Conservation (phyloP, 2,113 vertebrate genomes). For the Trinectes maculatus region DNA sequence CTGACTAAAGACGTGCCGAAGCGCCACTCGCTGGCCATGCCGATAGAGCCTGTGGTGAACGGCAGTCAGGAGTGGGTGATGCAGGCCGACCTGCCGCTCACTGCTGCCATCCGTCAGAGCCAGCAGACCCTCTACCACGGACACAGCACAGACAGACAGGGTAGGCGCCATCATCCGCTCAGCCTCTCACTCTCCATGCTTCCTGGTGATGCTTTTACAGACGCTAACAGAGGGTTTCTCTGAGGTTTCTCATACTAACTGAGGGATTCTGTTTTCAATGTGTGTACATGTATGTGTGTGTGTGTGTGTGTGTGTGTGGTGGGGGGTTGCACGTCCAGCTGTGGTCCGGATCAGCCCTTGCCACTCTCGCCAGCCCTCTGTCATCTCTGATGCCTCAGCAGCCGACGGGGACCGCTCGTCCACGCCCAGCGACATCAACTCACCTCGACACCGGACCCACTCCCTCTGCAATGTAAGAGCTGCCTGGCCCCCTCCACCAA, state of each 20-base stretch:
- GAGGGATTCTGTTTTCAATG: conserved; percentile 47
- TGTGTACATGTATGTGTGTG: conserved; percentile 34
- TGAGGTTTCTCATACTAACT: conserved; percentile 62
- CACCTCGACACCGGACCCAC: conserved; percentile 95
- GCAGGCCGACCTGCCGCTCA: conserved; percentile 95
- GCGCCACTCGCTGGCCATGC: conserved; percentile 93
- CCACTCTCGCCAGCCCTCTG: conserved; percentile 95
- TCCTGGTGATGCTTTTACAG: conserved; percentile 48
- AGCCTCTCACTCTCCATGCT: background rate
- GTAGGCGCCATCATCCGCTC: conserved; percentile 71
- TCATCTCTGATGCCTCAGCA: conserved; percentile 93
- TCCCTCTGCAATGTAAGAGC: conserved; percentile 99
- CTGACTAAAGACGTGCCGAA: conserved; percentile 98
- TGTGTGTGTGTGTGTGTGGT: conserved; percentile 22
- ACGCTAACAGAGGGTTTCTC: conserved; percentile 62
- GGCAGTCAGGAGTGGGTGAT: conserved; percentile 99
- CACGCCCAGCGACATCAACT: conserved; percentile 98
- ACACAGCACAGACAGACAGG: conserved; percentile 91
- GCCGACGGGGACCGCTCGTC: conserved; percentile 94
- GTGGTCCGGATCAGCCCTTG: conserved; percentile 88
- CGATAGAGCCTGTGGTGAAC: conserved; percentile 92
- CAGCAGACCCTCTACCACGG: conserved; percentile 96
- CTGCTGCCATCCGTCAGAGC: conserved; percentile 97
- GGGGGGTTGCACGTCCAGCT: conserved; percentile 45
- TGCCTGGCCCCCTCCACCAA: conserved; percentile 60